A percentile compares a stretch with the other conserved stretches of the same genome.
phyloP scores from a whole-genome alignment of 2,113 vertebrate species.

The Platysteira castanea region DNA sequence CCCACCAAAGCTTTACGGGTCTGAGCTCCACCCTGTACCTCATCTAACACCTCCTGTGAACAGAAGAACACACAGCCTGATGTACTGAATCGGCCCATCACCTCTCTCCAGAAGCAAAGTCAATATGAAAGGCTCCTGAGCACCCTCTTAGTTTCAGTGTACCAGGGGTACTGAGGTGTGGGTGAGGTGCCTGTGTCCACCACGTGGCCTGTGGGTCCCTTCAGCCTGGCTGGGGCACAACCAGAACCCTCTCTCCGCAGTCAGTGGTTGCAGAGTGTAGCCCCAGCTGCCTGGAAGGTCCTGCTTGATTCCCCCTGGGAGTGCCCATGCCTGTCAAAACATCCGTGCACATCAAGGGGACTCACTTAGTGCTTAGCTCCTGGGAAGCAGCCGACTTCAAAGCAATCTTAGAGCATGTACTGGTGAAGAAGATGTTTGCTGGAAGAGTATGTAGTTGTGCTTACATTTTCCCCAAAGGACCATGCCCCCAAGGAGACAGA shows the following conservation, averaged over 20 bases:
- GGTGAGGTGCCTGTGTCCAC: not conserved
- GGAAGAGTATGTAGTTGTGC: not conserved
- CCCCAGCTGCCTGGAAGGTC: not conserved
- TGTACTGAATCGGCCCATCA: not conserved
- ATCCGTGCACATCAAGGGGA: not conserved
- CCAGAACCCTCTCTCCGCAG: not conserved
- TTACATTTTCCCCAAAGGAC: not conserved
- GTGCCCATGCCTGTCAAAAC: not conserved
- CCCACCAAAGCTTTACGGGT: not conserved
- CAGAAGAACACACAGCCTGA: not conserved
- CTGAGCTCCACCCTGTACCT: not conserved
- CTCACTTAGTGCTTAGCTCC: not conserved
- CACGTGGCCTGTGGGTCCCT: too few relatives aligned
- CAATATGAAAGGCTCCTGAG: not conserved
- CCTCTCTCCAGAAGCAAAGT: not conserved
- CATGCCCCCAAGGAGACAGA: not conserved
- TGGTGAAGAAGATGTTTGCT: not conserved
- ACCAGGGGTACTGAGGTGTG: not conserved
- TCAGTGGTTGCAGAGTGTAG: fast-evolving
- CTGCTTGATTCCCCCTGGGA: not conserved
- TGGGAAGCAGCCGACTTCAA: not conserved
- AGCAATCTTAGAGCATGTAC: not conserved
- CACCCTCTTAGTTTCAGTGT: not conserved
- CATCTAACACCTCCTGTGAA: not conserved
- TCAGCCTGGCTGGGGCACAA: not conserved